Conservation (phyloP, 2,888 invertebrate species). For the Platycheirus albimanus region DNA sequence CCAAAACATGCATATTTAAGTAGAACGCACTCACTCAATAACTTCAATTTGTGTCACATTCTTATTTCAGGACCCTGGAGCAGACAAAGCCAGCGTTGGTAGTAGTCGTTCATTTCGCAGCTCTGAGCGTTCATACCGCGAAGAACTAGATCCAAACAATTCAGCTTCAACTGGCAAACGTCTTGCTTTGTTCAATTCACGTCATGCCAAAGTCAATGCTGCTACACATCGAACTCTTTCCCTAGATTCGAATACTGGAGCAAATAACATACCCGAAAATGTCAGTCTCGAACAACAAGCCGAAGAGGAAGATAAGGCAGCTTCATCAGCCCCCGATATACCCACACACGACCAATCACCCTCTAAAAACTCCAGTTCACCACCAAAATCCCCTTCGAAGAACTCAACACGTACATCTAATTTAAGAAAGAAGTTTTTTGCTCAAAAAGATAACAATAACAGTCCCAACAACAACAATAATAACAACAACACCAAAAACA, state of each 20-base stretch:
- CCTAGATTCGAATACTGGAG: slow-evolving; percentile 76
- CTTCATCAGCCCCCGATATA: slow-evolving; percentile 47
- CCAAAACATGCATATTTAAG: too few relatives aligned
- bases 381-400: slow-evolving; percentile 53
- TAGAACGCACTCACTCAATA: too few relatives aligned
- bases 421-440: slow-evolving; percentile 76
- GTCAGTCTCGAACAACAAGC: slow-evolving; percentile 76
- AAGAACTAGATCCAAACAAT: slow-evolving; percentile 76
- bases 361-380: slow-evolving; percentile 11
- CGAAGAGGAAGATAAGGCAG: slow-evolving; percentile 75
- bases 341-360: slow-evolving; percentile 34
- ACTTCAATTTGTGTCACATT: too few relatives aligned
- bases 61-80: slow-evolving; percentile 75
- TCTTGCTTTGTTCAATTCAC: slow-evolving; percentile 72
- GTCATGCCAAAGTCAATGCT: slow-evolving; percentile 75
- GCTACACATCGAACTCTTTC: slow-evolving; percentile 76
- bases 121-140: slow-evolving; percentile 76
- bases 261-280: slow-evolving; percentile 77
- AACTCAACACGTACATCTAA: slow-evolving; percentile 76
- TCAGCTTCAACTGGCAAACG: slow-evolving; percentile 75
- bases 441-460: slow-evolving; percentile 73
- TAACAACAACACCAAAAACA: slow-evolving; percentile 34
- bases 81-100: slow-evolving; percentile 77
- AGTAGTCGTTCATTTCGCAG: slow-evolving; percentile 77
- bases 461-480: slow-evolving; percentile 44